A percentile compares a stretch with the other conserved stretches of the same genome.
phyloP scores from a whole-genome alignment of 2,888 invertebrate species.

The Drosophila multiciliata region DNA sequence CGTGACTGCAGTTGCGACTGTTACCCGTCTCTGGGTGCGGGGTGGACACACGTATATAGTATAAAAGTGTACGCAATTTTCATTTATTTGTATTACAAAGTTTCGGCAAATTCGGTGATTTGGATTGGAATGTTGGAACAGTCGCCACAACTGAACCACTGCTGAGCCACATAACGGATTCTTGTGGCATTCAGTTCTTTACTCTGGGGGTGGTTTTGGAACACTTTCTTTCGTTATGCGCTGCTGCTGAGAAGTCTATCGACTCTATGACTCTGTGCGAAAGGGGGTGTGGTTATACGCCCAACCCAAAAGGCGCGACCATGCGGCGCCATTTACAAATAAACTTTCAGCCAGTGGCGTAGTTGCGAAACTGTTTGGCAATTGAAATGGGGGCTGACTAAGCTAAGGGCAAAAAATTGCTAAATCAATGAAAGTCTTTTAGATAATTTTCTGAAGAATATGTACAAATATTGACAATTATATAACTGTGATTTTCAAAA shows the following conservation, averaged over 20 bases:
- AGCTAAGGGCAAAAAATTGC: not conserved
- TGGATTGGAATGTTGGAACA: slow-evolving; percentile 30
- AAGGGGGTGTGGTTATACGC: slow-evolving; percentile 75
- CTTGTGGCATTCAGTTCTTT: slow-evolving; percentile 51
- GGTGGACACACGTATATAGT: not conserved
- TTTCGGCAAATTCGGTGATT: slow-evolving; percentile 24
- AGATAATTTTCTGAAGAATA: not conserved
- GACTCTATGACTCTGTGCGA: slow-evolving; percentile 37
- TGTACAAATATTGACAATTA: not conserved
- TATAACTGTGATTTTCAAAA: not conserved
- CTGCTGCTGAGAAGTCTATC: slow-evolving; percentile 11
- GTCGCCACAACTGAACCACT: slow-evolving; percentile 30
- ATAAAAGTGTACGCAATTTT: slow-evolving; percentile 60
- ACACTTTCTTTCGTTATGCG: slow-evolving; percentile 33
- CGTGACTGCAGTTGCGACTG: slow-evolving; percentile 27
- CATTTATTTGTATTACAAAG: slow-evolving; percentile 72
- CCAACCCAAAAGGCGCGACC: slow-evolving; percentile 50
- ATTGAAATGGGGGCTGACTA: not conserved
- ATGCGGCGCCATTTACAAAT: slow-evolving; percentile 71
- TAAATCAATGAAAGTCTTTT: not conserved
- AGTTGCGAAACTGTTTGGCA: not conserved
- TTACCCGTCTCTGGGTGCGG: slow-evolving; percentile 14
- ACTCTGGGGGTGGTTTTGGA: slow-evolving; percentile 60
- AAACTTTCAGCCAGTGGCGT: slow-evolving; percentile 56
- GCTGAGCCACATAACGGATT: slow-evolving; percentile 49